A percentile compares a stretch with the other conserved stretches of the same genome.
Evolutionary conservation across 2,888 invertebrate species (phyloP).

Genomic region (Drosophila macrospina): DNA sequence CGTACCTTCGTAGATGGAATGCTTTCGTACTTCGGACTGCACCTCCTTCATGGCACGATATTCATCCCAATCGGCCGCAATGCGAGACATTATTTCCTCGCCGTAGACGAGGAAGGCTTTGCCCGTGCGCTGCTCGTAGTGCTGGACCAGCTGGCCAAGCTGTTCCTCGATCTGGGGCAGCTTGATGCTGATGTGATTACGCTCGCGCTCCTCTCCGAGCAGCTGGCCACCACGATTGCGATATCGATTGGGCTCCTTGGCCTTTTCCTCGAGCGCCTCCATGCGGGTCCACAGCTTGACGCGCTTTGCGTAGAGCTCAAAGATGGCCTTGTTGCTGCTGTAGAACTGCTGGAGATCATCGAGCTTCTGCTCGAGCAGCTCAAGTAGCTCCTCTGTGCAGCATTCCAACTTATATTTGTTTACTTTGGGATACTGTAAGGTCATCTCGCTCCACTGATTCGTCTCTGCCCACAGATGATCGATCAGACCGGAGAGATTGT

Average conservation of each 20-base stretch:
- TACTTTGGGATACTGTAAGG: conserved; percentile 88
- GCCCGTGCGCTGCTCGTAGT: conserved; percentile 87
- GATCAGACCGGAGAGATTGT: conserved; percentile 89
- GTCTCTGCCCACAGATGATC: conserved; percentile 89
- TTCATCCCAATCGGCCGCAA: conserved; percentile 88
- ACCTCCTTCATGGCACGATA: conserved; percentile 84
- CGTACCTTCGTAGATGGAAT: not conserved
- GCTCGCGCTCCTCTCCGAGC: conserved; percentile 93
- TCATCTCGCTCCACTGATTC: conserved; percentile 90
- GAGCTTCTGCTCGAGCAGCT: conserved; percentile 91
- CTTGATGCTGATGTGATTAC: conserved; percentile 90
- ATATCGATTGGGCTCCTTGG: conserved; percentile 91
- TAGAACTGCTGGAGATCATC: conserved; percentile 89
- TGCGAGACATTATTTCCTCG: conserved; percentile 87
- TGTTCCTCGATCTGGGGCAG: conserved; percentile 90
- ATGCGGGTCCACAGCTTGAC: conserved; percentile 90
- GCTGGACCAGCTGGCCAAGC: conserved; percentile 86
- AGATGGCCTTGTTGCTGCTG: conserved; percentile 88
- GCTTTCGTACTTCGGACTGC: conserved; percentile 85
- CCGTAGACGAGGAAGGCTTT: conserved; percentile 88
- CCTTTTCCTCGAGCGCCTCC: conserved; percentile 90
- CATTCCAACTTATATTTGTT: conserved; percentile 88
- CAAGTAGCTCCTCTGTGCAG: conserved; percentile 91
- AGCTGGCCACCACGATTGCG: conserved; percentile 95
- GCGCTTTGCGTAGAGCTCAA: conserved; percentile 88